Evolutionary conservation across 2,888 invertebrate genomes (phyloP), one percentile per base, ranked within the genome.

Genomic region (Laothoe populi): DNA sequence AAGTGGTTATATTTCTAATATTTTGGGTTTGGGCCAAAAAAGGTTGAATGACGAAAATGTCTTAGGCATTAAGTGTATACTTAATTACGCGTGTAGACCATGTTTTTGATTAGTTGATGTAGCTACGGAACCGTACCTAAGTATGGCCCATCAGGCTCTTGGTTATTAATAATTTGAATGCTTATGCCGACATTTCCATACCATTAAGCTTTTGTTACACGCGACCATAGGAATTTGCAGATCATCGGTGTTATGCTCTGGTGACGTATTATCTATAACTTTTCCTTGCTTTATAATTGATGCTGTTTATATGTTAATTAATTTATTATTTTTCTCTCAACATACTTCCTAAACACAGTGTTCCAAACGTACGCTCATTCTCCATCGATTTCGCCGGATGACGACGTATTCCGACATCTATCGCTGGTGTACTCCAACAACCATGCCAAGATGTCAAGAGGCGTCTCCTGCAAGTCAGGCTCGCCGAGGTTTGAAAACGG

Each of bases 361-460:
- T 97, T 97, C 93, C 97, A 97, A 94, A 96, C 95, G 83, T 96
- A 96, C 82, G 94, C 96, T 38, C 96, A 96, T 66, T 93, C 96
- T 60, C 96, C 97, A 45, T 97, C 97, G 1, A 90, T 97, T 69
- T 96, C 98, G 26, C 98, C 98, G 0, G 99, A 99, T 81, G 97
- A 99, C 82, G 98, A 98, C 82, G 96, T 98, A 16, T 98, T 98
- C 90, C 96, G 95, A 65, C 97, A 98, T 83, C 84, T 99, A 66
- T 96, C 98, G 5, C 90, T 96, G 70, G 95, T 95, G 2, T 99
- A 98, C 90, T 96, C 98, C 35, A 95, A 95, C 71, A 97, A 97
- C 83, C 98, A 99, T 86, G 96, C 95, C 40, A 96, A 96, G 81
- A 98, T 98, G 98, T 95, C 97, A 63, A 94, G 95, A 40, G 97